Percentiles rank a stretch among this genome's conserved stretches.
Evolutionary conservation across 2,797 vertebrate species (phyloP).

Genomic region (Crotalus adamanteus): DNA sequence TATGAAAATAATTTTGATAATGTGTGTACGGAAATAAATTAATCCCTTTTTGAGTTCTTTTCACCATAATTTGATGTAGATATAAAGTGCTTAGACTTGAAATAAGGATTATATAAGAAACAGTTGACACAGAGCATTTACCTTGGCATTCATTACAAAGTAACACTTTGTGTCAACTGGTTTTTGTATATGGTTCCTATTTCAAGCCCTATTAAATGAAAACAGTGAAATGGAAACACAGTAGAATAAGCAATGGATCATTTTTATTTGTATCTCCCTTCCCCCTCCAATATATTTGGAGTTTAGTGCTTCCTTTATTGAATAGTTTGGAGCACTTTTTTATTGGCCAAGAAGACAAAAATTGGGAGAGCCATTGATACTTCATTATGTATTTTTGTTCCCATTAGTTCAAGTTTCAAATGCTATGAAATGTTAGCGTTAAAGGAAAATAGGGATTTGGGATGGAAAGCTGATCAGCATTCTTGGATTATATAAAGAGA

Average conservation of each 20-base stretch:
- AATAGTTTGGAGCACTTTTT: rapidly evolving
- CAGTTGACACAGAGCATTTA: not conserved
- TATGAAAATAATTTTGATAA: not conserved
- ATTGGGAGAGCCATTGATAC: not conserved
- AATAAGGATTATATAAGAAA: not conserved
- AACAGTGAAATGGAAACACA: not conserved
- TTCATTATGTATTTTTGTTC: slow-evolving; percentile 9
- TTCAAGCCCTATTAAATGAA: not conserved
- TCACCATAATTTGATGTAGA: not conserved
- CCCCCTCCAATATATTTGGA: not conserved
- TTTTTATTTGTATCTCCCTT: not conserved
- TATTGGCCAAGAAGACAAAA: not conserved
- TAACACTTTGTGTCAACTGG: not conserved
- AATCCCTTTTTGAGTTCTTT: not conserved
- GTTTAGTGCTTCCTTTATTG: not conserved
- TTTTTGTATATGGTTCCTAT: not conserved
- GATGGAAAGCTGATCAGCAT: not conserved
- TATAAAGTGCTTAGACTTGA: not conserved
- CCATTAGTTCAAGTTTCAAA: slow-evolving; percentile 21
- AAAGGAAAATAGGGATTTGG: not conserved
- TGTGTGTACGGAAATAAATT: not conserved
- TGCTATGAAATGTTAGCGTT: not conserved
- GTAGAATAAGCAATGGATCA: not conserved
- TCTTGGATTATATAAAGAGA: not conserved
- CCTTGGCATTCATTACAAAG: not conserved